Percentiles rank a stretch among this genome's conserved stretches.
These are phyloP conservation scores for Oscheius sp. DNA, from an alignment of 2,888 invertebrate genomes.

Conservation along the genomic window DNA sequence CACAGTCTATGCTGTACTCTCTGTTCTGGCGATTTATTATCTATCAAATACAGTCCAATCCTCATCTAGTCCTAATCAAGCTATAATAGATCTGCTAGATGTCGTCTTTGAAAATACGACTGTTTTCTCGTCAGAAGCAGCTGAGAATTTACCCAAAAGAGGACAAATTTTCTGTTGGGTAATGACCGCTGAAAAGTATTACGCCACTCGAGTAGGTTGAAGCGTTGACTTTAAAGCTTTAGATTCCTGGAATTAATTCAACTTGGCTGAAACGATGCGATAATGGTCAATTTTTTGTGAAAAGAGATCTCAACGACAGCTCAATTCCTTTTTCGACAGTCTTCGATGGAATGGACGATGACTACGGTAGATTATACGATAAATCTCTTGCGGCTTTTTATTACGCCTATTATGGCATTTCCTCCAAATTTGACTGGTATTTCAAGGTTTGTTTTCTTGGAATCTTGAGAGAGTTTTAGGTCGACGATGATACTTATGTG, in stretches of 20 bases:
- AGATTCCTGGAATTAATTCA: background rate
- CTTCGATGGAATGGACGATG: background rate
- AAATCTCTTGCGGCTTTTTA: conserved; percentile 1
- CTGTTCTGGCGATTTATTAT: too few species aligned
- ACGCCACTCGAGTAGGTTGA: conserved; percentile 35
- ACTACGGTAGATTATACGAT: background rate
- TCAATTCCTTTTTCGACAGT: background rate
- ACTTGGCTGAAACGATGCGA: conserved; percentile 10
- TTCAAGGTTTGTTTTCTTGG: too few species aligned
- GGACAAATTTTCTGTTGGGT: conserved; percentile 48
- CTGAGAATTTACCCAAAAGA: conserved; percentile 36
- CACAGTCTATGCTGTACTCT: too few species aligned
- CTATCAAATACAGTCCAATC: too few species aligned
- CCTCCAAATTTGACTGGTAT: conserved; percentile 11
- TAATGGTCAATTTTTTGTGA: conserved; percentile 12
- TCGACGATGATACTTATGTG: conserved; percentile 20
- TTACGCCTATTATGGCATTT: conserved; percentile 1
- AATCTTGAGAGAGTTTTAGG: too few species aligned
- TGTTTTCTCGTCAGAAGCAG: conserved; percentile 21
- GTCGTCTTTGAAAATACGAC: background rate
- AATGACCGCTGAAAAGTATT: conserved; percentile 36
- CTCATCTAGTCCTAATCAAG: too few species aligned
- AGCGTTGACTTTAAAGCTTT: background rate
- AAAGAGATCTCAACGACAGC: background rate
- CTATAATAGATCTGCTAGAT: background rate